Base-by-base conservation (phyloP, 2,113 vertebrate species). In the Pachycephala philippinensis region DNA sequence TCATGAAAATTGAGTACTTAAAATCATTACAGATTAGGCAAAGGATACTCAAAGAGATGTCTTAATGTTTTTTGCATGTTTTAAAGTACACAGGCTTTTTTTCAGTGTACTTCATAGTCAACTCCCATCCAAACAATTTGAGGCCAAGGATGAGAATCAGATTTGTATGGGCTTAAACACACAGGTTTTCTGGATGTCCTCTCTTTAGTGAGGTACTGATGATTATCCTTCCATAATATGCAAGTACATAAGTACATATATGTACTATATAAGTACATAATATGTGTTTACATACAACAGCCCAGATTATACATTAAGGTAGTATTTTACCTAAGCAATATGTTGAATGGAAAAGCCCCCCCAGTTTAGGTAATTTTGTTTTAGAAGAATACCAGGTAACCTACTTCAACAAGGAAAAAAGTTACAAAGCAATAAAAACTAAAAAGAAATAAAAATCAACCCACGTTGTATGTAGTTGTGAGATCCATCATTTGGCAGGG, bases 381-480 rank as follows among this genome's bases (percentile, higher is more conserved):
- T 89, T 50, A 50, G 23, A 68, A 65, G 26, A 77, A 9, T 31
- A 89, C 20, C 47, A 78, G 15, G 4, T 63, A 54, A 66, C 18
- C 18, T 52, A 7, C 33, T 75, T 70, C 33, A 44, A 53, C 31
- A 65, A 77, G 16, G 28, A 21, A 54, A 26, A 56, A 54, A 33
- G 49, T 35, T 31, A 6, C 49, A 76, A 53, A 53, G 20, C 35
- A 61, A 5, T 40, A 40, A 28, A 24, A 89, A 45, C 10, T 6
- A 53, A 45, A 49, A 60, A 75, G 15, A 60, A 61, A 31, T 22
- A 15, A 26, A 39, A 33, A 57, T 10, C 13, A 61, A 1, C 13
- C 21, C 11, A 21, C 0, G 0, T 23, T 74, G 17, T 61, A 26
- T 9, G 8, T 22, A 39, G 33, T 27, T 81, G 7, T 9, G 24